These are phyloP conservation scores for Tyria jacobaeae DNA, from an alignment of 2,888 invertebrate species.

Conservation along the genomic window DNA sequence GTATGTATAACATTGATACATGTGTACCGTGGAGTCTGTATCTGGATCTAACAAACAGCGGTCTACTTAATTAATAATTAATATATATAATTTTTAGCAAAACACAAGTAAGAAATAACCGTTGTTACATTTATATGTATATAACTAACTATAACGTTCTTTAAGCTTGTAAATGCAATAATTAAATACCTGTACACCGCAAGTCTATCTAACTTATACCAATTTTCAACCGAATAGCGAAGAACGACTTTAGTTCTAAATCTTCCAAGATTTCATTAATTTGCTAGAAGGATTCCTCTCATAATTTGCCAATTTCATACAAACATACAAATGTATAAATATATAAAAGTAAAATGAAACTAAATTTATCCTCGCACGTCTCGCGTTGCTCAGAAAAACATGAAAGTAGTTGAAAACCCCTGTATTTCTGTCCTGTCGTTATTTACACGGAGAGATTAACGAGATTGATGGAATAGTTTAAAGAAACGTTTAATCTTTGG, in stretches of 20 bases:
- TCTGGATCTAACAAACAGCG: not conserved
- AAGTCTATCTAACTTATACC: not conserved
- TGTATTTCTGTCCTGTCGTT: constrained; percentile 57
- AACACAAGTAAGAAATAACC: not conserved
- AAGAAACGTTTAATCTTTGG: constrained; percentile 62
- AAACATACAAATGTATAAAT: not conserved
- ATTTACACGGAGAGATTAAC: constrained; percentile 60
- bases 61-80: not conserved
- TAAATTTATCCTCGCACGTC: constrained; percentile 40
- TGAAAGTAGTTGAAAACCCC: constrained; percentile 32
- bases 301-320: not conserved
- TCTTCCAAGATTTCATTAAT: not conserved
- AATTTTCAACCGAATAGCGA: not conserved
- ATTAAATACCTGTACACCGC: not conserved
- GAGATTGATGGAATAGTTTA: constrained; percentile 63
- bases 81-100: not conserved
- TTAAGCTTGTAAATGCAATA: not conserved
- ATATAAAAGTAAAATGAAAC: constrained; percentile 12
- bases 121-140: not conserved
- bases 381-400: constrained; percentile 15
- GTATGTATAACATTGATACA: not conserved
- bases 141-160: not conserved
- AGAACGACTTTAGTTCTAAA: not conserved
- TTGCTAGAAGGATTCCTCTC: not conserved
- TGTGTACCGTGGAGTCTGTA: not conserved